phyloP scores from a whole-genome alignment of 1,140 invertebrate species.

The Drosophila equinoxialis region DNA sequence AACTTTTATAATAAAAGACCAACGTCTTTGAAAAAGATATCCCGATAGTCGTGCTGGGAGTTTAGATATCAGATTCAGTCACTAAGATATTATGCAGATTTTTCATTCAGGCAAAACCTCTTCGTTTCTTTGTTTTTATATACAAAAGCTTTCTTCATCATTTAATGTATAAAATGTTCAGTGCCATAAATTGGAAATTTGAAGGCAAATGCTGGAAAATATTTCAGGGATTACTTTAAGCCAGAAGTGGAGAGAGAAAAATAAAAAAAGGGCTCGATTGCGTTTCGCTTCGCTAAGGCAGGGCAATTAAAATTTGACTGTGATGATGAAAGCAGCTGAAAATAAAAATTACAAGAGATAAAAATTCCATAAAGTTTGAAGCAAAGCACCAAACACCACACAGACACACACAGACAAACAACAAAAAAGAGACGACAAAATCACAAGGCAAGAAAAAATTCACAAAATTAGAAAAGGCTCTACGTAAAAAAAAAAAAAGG shows the following conservation, averaged over 20 bases:
- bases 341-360: slow-evolving; percentile 60
- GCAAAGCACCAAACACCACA: slow-evolving; percentile 19
- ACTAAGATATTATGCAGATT: too few relatives aligned
- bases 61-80: too few relatives aligned
- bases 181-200: slow-evolving; percentile 49
- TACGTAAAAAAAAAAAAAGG: neutral
- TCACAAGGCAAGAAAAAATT: slow-evolving; percentile 45
- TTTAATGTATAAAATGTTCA: neutral
- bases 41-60: too few relatives aligned
- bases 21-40: too few relatives aligned
- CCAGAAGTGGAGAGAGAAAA: slow-evolving; percentile 35
- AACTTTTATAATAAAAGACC: too few relatives aligned
- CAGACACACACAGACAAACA: too few relatives aligned
- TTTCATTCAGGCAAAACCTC: too few relatives aligned
- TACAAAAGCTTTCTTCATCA: neutral
- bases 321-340: slow-evolving; percentile 45
- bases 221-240: slow-evolving; percentile 56
- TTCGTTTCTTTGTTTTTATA: neutral
- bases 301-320: slow-evolving; percentile 61
- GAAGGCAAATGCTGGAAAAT: slow-evolving; percentile 44
- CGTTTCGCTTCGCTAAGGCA: slow-evolving; percentile 8
- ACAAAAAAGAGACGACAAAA: slow-evolving; percentile 27
- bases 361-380: slow-evolving; percentile 51
- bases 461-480: slow-evolving; percentile 29
- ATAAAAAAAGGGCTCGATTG: slow-evolving; percentile 27